These are phyloP conservation scores for Dolichoris vasculosae DNA, from an alignment of 1,140 invertebrate species.

Conservation along the genomic window DNA sequence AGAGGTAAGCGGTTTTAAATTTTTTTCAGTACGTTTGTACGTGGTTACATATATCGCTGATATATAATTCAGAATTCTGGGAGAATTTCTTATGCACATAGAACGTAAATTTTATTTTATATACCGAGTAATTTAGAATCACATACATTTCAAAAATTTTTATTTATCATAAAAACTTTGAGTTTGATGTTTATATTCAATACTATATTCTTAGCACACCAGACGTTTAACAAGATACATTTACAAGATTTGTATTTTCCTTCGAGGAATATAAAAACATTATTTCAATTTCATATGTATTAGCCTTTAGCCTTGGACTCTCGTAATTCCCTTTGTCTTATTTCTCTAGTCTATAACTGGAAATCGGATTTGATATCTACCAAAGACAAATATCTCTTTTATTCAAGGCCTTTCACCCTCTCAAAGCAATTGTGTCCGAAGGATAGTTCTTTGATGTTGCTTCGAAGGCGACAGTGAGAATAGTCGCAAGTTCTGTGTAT, in stretches of 20 bases:
- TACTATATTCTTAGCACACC: background rate
- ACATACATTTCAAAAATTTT: background rate
- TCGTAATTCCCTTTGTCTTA: slow-evolving; percentile 29
- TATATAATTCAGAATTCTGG: background rate
- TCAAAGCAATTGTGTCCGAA: slow-evolving; percentile 18
- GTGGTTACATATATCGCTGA: background rate
- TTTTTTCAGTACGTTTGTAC: background rate
- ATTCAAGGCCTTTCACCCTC: background rate
- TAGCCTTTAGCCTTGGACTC: background rate
- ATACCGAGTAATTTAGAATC: background rate
- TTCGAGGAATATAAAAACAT: background rate
- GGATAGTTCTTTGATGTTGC: slow-evolving; percentile 58
- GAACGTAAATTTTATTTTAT: background rate
- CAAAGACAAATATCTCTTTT: slow-evolving; percentile 40
- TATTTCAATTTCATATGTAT: background rate
- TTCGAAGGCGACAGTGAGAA: slow-evolving; percentile 15
- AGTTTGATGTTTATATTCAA: background rate
- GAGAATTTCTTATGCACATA: background rate
- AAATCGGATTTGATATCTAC: slow-evolving; percentile 39
- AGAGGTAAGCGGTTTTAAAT: background rate
- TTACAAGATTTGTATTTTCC: background rate
- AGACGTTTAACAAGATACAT: background rate
- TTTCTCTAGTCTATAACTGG: slow-evolving; percentile 8
- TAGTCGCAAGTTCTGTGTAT: slow-evolving; percentile 25
- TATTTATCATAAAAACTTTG: background rate